phyloP scores from a whole-genome alignment of 1,140 invertebrate species.

The Philaenus spumarius region DNA sequence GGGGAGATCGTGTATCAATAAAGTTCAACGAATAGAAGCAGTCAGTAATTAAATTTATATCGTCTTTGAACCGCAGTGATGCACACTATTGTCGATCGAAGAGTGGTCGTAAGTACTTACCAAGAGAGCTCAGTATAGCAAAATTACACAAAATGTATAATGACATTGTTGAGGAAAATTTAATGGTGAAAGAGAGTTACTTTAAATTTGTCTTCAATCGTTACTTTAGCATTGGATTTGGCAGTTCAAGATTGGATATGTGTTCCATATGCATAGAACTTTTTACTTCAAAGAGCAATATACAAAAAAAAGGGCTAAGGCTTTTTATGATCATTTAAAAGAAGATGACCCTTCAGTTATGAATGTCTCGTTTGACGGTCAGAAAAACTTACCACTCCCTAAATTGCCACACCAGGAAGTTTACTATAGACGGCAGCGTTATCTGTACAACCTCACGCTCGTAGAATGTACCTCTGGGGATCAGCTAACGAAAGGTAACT shows the following conservation, averaged over 20 bases:
- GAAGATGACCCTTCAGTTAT: no score
- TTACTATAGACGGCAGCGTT: background rate
- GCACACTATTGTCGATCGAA: background rate
- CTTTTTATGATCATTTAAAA: conserved; percentile 1
- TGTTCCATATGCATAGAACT: conserved; percentile 1
- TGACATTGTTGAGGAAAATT: background rate
- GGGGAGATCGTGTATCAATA: background rate
- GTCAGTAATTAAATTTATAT: no score
- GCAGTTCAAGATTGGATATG: background rate
- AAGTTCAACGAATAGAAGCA: conserved; percentile 1
- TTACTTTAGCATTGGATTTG: background rate
- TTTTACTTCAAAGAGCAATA: background rate
- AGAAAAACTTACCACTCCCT: background rate
- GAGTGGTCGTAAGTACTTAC: background rate
- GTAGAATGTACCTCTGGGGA: background rate
- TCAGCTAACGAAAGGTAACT: conserved; percentile 1
- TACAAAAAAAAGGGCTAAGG: background rate
- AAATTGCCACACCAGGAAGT: background rate
- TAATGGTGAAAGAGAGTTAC: background rate
- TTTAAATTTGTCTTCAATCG: background rate
- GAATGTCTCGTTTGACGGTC: background rate
- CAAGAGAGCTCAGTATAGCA: background rate
- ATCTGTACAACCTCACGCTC: background rate
- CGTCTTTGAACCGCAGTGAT: no score
- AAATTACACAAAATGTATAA: background rate